Conservation (phyloP, 2,888 invertebrate species). For the Drosophila flavopinicola region DNA sequence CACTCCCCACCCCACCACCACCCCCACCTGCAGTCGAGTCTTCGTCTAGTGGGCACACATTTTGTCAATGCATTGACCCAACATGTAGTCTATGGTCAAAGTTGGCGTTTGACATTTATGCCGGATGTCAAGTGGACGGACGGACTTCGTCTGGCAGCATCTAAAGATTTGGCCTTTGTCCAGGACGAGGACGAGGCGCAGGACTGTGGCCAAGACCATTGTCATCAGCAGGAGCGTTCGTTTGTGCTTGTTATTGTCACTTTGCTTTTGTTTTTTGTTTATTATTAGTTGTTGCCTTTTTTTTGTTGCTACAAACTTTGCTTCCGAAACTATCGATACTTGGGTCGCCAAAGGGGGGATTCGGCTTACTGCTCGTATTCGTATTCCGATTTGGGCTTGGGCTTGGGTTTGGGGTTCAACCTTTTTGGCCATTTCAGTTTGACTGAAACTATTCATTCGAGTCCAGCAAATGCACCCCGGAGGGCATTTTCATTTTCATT, state of each 20-base stretch:
- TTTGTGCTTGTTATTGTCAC: constrained; percentile 79
- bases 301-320: constrained; percentile 42
- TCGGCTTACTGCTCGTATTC: constrained; percentile 3
- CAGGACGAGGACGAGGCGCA: not conserved
- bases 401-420: constrained; percentile 47
- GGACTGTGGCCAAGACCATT: constrained; percentile 48
- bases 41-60: constrained; percentile 38
- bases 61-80: constrained; percentile 74
- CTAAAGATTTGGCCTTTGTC: constrained; percentile 52
- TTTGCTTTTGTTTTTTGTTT: constrained; percentile 45
- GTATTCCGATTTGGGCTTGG: constrained; percentile 5
- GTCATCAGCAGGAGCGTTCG: constrained; percentile 66
- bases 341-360: constrained; percentile 3
- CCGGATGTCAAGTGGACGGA: constrained; percentile 71
- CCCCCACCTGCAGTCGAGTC: not conserved
- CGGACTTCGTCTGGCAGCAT: constrained; percentile 46
- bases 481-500: too few species aligned
- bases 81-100: constrained; percentile 76
- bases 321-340: constrained; percentile 70
- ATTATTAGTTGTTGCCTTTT: constrained; percentile 8
- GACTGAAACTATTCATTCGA: constrained; percentile 74
- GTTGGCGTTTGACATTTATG: constrained; percentile 79
- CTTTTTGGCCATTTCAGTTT: constrained; percentile 62
- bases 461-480: constrained; percentile 74
- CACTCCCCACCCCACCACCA: not conserved